Evolutionary conservation across 1,140 invertebrate species (phyloP).

Genomic region (Bombus balteatus): DNA sequence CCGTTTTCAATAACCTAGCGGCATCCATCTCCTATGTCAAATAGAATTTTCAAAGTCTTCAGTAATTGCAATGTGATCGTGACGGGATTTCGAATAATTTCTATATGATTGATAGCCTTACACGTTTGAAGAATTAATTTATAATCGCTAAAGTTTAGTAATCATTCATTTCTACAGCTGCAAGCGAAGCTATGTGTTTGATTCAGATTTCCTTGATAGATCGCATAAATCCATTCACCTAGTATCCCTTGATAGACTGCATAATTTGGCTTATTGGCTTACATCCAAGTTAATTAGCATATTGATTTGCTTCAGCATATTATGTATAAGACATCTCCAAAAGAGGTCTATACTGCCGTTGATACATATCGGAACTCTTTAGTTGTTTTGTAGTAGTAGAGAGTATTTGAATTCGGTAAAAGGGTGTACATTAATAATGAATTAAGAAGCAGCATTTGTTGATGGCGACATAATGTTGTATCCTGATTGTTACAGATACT

Average conservation of each 20-base stretch:
- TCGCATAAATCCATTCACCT: constrained; percentile 11
- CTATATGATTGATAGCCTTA: not conserved
- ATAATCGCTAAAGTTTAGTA: too few relatives aligned
- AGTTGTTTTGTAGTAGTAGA: too few relatives aligned
- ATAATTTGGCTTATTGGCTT: constrained; percentile 28
- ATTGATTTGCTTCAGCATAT: not conserved
- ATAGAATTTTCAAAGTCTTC: not conserved
- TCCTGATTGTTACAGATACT: constrained; percentile 83
- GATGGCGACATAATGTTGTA: not conserved
- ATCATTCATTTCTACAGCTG: not conserved
- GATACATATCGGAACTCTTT: not conserved
- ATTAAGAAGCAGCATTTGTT: not conserved
- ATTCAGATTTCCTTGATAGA: not conserved
- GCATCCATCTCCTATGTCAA: not conserved
- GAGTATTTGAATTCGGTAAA: too few relatives aligned
- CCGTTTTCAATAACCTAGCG: not conserved
- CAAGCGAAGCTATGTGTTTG: not conserved
- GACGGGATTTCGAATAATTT: not conserved
- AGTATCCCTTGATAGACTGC: not conserved
- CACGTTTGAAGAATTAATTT: too few relatives aligned
- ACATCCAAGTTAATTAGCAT: constrained; percentile 36
- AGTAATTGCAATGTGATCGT: not conserved
- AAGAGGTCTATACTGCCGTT: not conserved
- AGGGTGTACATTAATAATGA: too few relatives aligned
- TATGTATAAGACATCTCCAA: not conserved